Conservation (phyloP, 1,140 invertebrate species). For the Drosophila watanabei region DNA sequence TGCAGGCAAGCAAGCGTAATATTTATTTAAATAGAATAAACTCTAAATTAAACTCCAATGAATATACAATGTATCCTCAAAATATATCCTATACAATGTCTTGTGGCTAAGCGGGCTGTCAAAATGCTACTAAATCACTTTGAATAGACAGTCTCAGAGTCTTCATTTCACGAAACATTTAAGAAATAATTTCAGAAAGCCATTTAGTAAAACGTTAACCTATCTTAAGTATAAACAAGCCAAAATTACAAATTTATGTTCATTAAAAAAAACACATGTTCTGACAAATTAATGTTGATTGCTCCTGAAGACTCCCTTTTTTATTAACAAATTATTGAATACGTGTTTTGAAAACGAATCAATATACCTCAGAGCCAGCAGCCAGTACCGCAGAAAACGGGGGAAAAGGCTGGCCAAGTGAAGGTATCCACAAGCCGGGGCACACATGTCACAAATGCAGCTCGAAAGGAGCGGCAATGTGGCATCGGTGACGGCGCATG, state of each 20-base stretch:
- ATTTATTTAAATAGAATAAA: neutral
- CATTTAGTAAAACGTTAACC: neutral
- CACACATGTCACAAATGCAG: conserved; percentile 38
- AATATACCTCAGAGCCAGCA: conserved; percentile 5
- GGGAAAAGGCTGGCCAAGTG: conserved; percentile 9
- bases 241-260: neutral
- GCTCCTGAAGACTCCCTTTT: neutral
- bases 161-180: neutral
- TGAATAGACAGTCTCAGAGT: neutral
- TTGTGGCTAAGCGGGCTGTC: neutral
- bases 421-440: conserved; percentile 12
- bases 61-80: neutral
- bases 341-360: conserved; percentile 10
- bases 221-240: neutral
- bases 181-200: neutral
- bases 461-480: conserved; percentile 9
- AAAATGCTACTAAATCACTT: neutral
- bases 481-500: conserved; percentile 41
- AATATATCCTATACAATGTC: neutral
- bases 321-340: conserved; percentile 11
- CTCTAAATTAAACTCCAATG: neutral
- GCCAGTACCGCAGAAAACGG: conserved; percentile 1
- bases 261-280: conserved; percentile 5
- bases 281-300: neutral
- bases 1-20: neutral